Percentiles rank a stretch among this genome's conserved stretches.
Conservation (phyloP, 2,888 invertebrate species). For the Trachelus troglodyta region DNA sequence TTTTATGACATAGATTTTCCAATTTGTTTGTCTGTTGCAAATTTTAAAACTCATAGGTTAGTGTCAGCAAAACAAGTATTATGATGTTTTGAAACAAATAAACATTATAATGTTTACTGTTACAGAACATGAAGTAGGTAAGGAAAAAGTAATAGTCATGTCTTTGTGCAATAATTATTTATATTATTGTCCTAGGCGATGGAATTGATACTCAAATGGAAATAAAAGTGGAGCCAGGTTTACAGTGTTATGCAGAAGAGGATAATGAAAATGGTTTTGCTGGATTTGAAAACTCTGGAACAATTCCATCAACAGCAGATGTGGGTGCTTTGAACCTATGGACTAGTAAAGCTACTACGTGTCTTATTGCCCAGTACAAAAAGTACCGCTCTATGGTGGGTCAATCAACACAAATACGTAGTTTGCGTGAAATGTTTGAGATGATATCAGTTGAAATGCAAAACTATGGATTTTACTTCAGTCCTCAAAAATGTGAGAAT, state of each 20-base stretch:
- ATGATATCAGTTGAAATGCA: constrained; percentile 58
- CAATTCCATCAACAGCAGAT: constrained; percentile 35
- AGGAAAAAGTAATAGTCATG: not conserved
- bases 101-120: not conserved
- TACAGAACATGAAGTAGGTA: not conserved
- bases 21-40: not conserved
- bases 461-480: constrained; percentile 48
- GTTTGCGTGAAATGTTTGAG: constrained; percentile 58
- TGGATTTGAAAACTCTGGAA: constrained; percentile 28
- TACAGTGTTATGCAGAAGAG: constrained; percentile 33
- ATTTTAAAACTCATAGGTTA: not conserved
- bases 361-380: constrained; percentile 54
- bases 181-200: not conserved
- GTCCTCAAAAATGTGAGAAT: constrained; percentile 59
- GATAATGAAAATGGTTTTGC: constrained; percentile 39
- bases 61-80: not conserved
- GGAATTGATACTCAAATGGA: constrained; percentile 34
- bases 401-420: constrained; percentile 49
- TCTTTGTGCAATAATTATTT: not conserved
- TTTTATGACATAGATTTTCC: not conserved
- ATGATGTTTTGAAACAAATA: not conserved
- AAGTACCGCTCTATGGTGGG: constrained; percentile 55
- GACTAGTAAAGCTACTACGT: constrained; percentile 56
- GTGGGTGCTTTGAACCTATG: constrained; percentile 47
- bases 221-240: constrained; percentile 46